Percentiles rank a stretch among this genome's conserved stretches.
Evolutionary conservation across 2,888 invertebrate species (phyloP).

Genomic region (Automeris io): DNA sequence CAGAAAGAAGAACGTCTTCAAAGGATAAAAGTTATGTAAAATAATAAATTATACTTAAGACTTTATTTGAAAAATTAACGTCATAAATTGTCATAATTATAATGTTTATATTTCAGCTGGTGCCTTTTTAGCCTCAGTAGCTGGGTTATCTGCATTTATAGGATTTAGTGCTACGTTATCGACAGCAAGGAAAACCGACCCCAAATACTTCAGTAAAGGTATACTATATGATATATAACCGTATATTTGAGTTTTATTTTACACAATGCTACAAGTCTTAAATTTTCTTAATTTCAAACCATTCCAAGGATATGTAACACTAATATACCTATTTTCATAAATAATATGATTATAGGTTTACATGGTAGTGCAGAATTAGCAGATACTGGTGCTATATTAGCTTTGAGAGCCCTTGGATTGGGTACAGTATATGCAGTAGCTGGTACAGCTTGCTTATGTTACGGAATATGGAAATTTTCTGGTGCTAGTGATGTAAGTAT

Average conservation of each 20-base stretch:
- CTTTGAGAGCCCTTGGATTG: constrained; percentile 90
- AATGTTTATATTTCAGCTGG: constrained; percentile 73
- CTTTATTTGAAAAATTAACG: no score
- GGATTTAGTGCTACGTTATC: constrained; percentile 90
- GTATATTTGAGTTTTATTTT: background rate
- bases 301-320: no score
- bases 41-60: constrained; percentile 8
- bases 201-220: constrained; percentile 86
- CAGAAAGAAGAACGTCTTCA: constrained; percentile 57
- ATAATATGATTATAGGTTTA: constrained; percentile 53
- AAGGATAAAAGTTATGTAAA: constrained; percentile 53
- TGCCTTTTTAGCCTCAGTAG: constrained; percentile 82
- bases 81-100: background rate
- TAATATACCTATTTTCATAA: background rate
- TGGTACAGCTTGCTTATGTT: constrained; percentile 89
- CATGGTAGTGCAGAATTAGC: constrained; percentile 78
- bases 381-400: constrained; percentile 88
- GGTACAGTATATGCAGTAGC: constrained; percentile 91
- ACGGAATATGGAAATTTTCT: constrained; percentile 91
- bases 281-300: no score
- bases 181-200: constrained; percentile 87
- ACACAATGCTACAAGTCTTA: no score
- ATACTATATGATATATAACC: constrained; percentile 3
- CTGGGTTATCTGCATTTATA: constrained; percentile 86
- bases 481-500: constrained; percentile 88